phyloP scores from a whole-genome alignment of 2,888 invertebrate genomes.

The Agrochola lychnidis region DNA sequence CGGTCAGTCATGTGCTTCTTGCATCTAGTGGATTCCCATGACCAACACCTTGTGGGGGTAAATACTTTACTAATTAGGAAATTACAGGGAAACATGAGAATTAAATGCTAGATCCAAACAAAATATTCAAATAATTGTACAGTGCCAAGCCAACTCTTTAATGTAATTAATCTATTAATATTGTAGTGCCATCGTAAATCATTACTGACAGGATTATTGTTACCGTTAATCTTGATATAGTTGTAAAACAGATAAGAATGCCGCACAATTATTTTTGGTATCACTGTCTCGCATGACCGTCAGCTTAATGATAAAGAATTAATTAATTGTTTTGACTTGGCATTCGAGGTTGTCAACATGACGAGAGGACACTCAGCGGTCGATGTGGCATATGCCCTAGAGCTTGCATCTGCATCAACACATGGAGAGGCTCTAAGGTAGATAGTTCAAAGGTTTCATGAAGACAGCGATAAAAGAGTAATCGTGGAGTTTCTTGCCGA shows the following conservation, averaged over 20 bases:
- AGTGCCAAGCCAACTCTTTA: not conserved
- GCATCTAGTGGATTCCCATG: no score
- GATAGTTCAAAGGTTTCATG: not conserved
- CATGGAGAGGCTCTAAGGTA: not conserved
- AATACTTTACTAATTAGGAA: not conserved
- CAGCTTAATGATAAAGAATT: conserved; percentile 6
- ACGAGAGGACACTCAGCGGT: not conserved
- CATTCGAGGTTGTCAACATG: not conserved
- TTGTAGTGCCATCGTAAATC: not conserved
- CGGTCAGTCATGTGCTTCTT: not conserved
- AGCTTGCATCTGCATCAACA: not conserved
- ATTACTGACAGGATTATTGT: conserved; percentile 1
- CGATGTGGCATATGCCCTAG: no score
- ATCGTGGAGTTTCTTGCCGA: not conserved
- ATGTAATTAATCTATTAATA: not conserved
- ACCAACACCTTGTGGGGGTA: no score
- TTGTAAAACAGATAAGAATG: conserved; percentile 3
- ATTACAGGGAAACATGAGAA: not conserved
- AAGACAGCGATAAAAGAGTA: not conserved
- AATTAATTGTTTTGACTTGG: not conserved
- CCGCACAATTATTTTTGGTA: not conserved
- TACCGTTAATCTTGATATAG: conserved; percentile 2
- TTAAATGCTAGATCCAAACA: no score
- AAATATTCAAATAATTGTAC: not conserved
- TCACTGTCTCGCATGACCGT: not conserved